phyloP scores from a whole-genome alignment of 2,113 vertebrate genomes.

The Pluvianellus socialis region DNA sequence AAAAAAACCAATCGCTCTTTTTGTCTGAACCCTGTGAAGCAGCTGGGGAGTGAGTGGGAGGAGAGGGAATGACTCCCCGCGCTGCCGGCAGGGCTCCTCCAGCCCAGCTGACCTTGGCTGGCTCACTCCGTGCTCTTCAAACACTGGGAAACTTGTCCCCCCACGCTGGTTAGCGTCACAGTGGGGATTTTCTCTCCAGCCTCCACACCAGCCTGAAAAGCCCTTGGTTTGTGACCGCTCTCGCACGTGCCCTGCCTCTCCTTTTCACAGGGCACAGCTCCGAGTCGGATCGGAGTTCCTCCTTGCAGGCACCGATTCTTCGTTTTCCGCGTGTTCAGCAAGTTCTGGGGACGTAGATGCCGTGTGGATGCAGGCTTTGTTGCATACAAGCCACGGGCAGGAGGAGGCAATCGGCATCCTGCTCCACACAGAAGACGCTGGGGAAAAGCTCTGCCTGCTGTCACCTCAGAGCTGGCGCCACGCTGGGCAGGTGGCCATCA shows the following conservation, averaged over 20 bases:
- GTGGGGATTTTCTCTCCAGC: background rate
- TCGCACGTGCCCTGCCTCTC: background rate
- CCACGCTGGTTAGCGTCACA: background rate
- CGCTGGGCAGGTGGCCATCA: background rate
- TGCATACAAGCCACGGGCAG: background rate
- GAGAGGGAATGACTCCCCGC: background rate
- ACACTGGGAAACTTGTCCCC: background rate
- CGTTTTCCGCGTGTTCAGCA: accelerated
- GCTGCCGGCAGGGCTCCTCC: background rate
- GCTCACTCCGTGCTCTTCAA: background rate
- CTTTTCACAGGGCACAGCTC: background rate
- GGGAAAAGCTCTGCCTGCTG: background rate
- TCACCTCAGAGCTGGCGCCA: background rate
- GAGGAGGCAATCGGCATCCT: too few relatives aligned
- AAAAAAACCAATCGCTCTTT: background rate
- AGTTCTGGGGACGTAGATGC: background rate
- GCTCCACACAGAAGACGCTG: background rate
- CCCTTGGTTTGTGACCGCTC: background rate
- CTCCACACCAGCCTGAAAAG: background rate
- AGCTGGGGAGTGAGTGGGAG: conserved; percentile 19
- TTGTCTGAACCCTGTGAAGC: background rate
- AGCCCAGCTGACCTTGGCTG: background rate
- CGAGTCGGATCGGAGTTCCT: accelerated
- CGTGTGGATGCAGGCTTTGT: background rate
- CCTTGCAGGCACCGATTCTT: background rate